Evolutionary conservation across 2,113 vertebrate species (phyloP).

Genomic region (Hippocampus mohnikei): DNA sequence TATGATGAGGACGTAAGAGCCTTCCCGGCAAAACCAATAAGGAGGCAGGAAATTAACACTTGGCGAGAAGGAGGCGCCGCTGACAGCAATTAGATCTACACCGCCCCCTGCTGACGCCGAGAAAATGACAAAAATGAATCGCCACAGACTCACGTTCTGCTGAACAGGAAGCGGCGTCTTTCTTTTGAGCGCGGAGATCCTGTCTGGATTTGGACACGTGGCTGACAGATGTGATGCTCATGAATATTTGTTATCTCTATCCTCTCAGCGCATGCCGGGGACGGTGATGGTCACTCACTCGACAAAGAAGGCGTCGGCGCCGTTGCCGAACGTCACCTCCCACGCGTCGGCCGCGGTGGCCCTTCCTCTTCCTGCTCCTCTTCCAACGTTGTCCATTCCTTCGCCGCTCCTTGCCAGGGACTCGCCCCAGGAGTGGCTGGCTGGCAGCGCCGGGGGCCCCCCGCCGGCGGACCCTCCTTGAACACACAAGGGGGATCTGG

Average conservation of each 20-base stretch:
- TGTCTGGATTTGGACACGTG: constrained; percentile 71
- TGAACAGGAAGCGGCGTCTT: constrained; percentile 43
- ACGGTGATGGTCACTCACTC: constrained; percentile 49
- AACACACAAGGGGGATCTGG: neutral
- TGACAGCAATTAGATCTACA: constrained; percentile 1
- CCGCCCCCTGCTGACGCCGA: constrained; percentile 30
- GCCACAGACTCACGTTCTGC: constrained; percentile 41
- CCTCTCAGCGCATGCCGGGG: constrained; percentile 2
- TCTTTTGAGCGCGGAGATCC: constrained; percentile 58
- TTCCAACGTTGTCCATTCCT: constrained; percentile 48
- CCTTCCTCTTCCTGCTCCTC: constrained; percentile 23
- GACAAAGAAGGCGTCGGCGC: constrained; percentile 69
- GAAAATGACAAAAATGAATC: neutral
- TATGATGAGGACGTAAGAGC: no score
- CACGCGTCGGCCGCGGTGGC: constrained; percentile 64
- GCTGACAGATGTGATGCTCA: constrained; percentile 49
- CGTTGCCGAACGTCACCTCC: constrained; percentile 71
- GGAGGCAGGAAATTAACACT: neutral
- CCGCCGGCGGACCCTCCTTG: constrained; percentile 37
- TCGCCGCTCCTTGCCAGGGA: constrained; percentile 43
- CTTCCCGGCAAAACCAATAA: no score
- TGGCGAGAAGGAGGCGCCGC: neutral
- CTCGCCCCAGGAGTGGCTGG: constrained; percentile 67
- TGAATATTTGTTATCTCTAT: constrained; percentile 1
- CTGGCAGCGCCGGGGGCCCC: constrained; percentile 59